Evolutionary conservation across 2,797 vertebrate genomes (phyloP).

Genomic region (Siniperca undulata): DNA sequence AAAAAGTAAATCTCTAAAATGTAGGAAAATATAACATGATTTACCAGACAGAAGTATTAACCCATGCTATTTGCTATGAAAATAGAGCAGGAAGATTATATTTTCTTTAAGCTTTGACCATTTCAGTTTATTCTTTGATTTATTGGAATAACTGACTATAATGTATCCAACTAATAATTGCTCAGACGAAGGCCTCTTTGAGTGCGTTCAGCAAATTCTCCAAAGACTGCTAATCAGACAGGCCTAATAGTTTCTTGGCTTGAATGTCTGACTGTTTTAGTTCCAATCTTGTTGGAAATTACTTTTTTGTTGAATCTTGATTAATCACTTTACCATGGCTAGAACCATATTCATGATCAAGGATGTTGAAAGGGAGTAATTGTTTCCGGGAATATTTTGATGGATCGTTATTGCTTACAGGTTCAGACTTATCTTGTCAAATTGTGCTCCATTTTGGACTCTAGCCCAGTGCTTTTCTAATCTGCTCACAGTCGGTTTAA

Average conservation of each 20-base stretch:
- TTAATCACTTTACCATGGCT: constrained; percentile 65
- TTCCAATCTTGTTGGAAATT: constrained; percentile 69
- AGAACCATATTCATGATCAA: constrained; percentile 63
- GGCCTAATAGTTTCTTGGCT: constrained; percentile 73
- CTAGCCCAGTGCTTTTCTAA: constrained; percentile 59
- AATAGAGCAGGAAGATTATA: constrained; percentile 57
- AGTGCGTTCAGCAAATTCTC: constrained; percentile 66
- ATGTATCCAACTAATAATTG: constrained; percentile 70
- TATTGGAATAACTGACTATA: constrained; percentile 65
- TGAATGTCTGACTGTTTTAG: constrained; percentile 59
- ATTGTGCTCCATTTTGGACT: constrained; percentile 51
- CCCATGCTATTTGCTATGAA: constrained; percentile 56
- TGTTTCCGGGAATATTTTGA: constrained; percentile 68
- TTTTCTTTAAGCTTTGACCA: constrained; percentile 62
- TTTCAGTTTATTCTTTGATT: constrained; percentile 59
- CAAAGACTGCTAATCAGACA: constrained; percentile 77
- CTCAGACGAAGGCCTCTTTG: constrained; percentile 58
- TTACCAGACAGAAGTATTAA: constrained; percentile 60
- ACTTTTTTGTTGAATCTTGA: constrained; percentile 57
- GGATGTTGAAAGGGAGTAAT: constrained; percentile 65
- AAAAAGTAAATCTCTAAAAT: constrained; percentile 64
- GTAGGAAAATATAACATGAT: constrained; percentile 59
- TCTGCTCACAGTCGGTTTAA: constrained; percentile 58
- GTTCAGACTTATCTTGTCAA: constrained; percentile 74
- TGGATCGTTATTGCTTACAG: constrained; percentile 69